Evolutionary conservation across 2,113 vertebrate species (phyloP).

Genomic region (Nycticryphes semicollaris): DNA sequence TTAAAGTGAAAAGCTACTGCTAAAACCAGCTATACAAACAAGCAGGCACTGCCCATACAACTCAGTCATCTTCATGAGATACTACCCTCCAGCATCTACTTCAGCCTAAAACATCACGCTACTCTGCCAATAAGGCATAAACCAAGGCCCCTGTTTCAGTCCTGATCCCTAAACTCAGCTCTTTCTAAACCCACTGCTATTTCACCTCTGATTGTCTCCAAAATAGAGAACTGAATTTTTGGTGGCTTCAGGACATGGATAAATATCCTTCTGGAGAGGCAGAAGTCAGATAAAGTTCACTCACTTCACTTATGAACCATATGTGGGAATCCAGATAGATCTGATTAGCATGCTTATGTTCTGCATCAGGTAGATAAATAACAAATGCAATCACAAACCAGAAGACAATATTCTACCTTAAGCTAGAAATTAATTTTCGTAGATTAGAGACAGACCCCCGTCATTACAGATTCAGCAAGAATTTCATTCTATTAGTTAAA

Average conservation of each 20-base stretch:
- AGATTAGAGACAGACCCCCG: not conserved
- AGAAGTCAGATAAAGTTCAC: not conserved
- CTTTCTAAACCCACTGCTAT: not conserved
- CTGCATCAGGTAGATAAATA: not conserved
- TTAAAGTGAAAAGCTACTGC: not conserved
- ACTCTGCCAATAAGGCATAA: not conserved
- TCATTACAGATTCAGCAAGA: not conserved
- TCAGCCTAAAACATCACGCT: not conserved
- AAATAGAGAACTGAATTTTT: not conserved
- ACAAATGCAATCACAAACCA: not conserved
- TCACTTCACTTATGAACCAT: not conserved
- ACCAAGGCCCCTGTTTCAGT: not conserved
- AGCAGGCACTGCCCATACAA: not conserved
- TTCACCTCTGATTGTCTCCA: not conserved
- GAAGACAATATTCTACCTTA: not conserved
- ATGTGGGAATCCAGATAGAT: not conserved
- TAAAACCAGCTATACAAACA: not conserved
- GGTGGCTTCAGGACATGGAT: not conserved
- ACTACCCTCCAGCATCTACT: not conserved
- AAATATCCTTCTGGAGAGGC: not conserved
- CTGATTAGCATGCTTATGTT: not conserved
- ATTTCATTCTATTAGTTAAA: constrained; percentile 8
- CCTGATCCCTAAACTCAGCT: not conserved
- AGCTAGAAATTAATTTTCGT: not conserved
- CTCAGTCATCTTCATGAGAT: not conserved